Evolutionary conservation across 2,113 vertebrate genomes (phyloP).

Genomic region (Otocyon megalotis): DNA sequence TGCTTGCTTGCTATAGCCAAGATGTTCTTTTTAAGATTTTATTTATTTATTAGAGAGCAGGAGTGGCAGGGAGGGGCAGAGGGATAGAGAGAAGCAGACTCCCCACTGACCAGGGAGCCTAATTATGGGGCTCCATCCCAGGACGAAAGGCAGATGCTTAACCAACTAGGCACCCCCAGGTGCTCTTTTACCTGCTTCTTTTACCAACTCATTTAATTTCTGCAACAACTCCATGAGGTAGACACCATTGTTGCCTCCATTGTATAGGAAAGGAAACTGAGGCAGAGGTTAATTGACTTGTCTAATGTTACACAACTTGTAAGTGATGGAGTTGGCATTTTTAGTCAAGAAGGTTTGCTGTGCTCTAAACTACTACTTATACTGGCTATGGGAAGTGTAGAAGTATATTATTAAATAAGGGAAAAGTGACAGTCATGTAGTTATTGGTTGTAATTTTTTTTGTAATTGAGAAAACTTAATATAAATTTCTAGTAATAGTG

Average conservation of each 20-base stretch:
- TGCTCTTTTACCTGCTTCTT: background rate
- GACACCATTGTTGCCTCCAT: background rate
- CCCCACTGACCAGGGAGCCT: background rate
- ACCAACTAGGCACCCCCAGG: background rate
- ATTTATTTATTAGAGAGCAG: no score
- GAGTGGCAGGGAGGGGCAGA: background rate
- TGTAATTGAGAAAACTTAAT: background rate
- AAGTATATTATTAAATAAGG: background rate
- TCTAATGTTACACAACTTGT: background rate
- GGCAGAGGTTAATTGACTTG: background rate
- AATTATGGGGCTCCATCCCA: background rate
- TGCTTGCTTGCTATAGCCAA: background rate
- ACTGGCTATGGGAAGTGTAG: background rate
- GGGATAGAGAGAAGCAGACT: background rate
- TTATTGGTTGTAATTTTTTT: background rate
- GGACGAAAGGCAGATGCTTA: background rate
- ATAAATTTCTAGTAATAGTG: constrained; percentile 36
- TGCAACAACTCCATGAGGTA: background rate
- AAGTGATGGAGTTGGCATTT: background rate
- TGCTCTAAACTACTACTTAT: background rate
- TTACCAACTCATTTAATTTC: background rate
- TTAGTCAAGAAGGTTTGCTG: background rate
- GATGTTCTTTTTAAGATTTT: background rate
- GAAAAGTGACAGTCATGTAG: background rate
- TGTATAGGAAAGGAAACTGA: constrained; percentile 30